phyloP scores from a whole-genome alignment of 2,888 invertebrate genomes.

The Kryphioiulus occultus region DNA sequence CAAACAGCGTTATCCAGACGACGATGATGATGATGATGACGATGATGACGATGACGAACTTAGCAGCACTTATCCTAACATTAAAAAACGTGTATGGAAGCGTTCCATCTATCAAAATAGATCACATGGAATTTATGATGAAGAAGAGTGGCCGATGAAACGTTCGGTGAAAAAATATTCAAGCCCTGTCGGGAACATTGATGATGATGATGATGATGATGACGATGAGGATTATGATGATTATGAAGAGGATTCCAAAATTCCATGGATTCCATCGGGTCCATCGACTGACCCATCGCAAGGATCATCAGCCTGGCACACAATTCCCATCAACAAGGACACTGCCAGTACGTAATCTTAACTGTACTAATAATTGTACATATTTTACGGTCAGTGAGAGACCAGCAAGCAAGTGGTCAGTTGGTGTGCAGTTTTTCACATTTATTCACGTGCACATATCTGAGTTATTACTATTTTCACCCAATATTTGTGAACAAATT shows the following conservation, averaged over 20 bases:
- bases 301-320: neutral
- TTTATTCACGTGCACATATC: too few species aligned
- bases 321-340: neutral
- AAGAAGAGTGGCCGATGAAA: slow-evolving; percentile 7
- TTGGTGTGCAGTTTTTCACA: too few species aligned
- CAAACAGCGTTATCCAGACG: neutral
- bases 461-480: too few species aligned
- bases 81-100: neutral
- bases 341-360: neutral
- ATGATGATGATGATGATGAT: slow-evolving; percentile 24
- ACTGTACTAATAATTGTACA: neutral
- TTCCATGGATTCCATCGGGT: neutral
- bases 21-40: neutral
- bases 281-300: neutral
- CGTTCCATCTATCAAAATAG: neutral
- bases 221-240: slow-evolving; percentile 14
- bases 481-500: too few species aligned
- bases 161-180: too few species aligned
- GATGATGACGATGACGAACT: neutral
- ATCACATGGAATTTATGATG: neutral
- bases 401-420: too few species aligned
- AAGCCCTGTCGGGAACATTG: too few species aligned
- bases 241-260: neutral
- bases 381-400: too few species aligned
- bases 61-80: neutral